phyloP scores from a whole-genome alignment of 1,140 invertebrate species.

The Drosophila bocqueti region DNA sequence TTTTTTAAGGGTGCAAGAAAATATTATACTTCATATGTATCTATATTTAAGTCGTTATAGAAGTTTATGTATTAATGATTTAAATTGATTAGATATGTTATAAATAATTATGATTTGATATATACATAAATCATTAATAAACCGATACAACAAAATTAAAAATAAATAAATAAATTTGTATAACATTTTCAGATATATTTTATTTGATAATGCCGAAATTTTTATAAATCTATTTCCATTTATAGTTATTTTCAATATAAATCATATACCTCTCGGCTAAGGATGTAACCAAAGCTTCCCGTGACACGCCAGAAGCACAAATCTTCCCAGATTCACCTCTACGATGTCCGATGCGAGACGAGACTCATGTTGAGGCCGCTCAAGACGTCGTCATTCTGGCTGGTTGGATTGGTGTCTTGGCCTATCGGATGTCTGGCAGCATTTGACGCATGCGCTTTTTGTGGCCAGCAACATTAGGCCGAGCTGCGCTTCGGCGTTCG shows the following conservation, averaged over 20 bases:
- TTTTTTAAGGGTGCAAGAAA: not conserved
- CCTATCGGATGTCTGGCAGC: constrained; percentile 45
- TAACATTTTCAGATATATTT: no score
- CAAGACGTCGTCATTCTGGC: constrained; percentile 73
- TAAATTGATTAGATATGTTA: no score
- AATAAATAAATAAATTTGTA: no score
- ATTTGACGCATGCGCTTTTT: constrained; percentile 67
- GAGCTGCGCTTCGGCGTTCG: constrained; percentile 70
- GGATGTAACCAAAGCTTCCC: not conserved
- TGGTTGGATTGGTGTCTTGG: constrained; percentile 39
- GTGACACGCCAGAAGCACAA: not conserved
- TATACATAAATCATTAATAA: no score
- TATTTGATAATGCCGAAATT: no score
- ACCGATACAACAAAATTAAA: no score
- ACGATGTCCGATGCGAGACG: not conserved
- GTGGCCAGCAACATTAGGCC: constrained; percentile 71
- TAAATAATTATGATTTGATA: no score
- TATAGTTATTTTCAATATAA: not conserved
- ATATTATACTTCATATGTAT: not conserved
- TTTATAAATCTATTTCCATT: no score
- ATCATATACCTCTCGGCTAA: not conserved
- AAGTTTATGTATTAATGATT: no score
- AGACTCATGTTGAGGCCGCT: constrained; percentile 13
- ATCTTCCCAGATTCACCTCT: not conserved
- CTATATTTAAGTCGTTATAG: no score